These are phyloP conservation scores for Semotilus atromaculatus DNA, from an alignment of 2,797 vertebrate genomes.

Conservation along the genomic window DNA sequence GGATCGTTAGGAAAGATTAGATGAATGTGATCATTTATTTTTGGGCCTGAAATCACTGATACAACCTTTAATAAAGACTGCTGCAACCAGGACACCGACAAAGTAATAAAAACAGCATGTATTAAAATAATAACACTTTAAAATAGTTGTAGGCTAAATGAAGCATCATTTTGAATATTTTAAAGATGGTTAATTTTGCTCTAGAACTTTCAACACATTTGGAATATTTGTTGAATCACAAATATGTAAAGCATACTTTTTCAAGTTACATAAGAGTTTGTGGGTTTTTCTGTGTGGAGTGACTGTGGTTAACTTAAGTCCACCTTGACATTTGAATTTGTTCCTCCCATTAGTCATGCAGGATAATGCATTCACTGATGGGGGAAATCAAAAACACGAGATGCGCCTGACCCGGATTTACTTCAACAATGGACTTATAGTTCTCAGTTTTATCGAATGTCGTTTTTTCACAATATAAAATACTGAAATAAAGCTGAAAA, in stretches of 20 bases:
- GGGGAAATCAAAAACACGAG: constrained; percentile 77
- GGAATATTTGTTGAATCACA: too few species aligned
- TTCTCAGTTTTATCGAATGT: not conserved
- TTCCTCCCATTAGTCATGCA: constrained; percentile 53
- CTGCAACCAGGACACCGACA: too few species aligned
- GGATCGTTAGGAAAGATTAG: too few species aligned
- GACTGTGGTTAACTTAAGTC: constrained; percentile 2
- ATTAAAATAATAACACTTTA: not conserved
- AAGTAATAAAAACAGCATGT: not conserved
- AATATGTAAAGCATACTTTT: not conserved
- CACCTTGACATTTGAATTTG: constrained; percentile 15
- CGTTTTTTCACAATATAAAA: not conserved
- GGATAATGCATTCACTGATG: constrained; percentile 59
- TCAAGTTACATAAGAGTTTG: not conserved
- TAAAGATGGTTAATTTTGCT: not conserved
- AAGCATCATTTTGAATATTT: not conserved
- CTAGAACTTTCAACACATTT: not conserved
- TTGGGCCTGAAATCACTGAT: too few species aligned
- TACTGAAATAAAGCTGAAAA: not conserved
- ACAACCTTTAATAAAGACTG: too few species aligned
- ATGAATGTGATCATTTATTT: too few species aligned
- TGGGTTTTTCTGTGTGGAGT: not conserved
- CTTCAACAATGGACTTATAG: constrained; percentile 34
- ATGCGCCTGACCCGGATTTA: constrained; percentile 62
- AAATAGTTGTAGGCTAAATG: not conserved